phyloP scores from a whole-genome alignment of 2,113 vertebrate species.

The Cepphus grylle region DNA sequence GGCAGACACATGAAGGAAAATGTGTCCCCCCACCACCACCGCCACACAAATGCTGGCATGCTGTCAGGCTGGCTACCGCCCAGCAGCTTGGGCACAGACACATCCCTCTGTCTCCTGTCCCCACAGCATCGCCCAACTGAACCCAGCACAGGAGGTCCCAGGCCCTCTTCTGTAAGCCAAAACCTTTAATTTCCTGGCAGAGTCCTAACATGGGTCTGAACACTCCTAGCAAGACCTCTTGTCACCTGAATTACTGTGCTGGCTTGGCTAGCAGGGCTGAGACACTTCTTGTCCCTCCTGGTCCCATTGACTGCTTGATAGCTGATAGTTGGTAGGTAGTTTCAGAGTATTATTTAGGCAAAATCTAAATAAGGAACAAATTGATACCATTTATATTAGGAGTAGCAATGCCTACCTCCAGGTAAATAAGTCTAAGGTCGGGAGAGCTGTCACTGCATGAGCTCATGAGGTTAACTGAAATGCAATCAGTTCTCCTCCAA shows the following conservation, averaged over 20 bases:
- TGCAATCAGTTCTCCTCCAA: neutral
- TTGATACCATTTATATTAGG: neutral
- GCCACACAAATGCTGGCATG: accelerated
- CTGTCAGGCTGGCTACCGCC: accelerated
- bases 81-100: neutral
- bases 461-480: neutral
- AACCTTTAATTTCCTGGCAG: neutral
- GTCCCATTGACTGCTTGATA: neutral
- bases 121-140: neutral
- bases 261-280: neutral
- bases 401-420: neutral
- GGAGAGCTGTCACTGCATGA: neutral
- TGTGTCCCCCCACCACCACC: no score
- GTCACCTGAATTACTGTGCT: neutral
- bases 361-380: neutral
- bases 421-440: neutral
- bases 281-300: neutral
- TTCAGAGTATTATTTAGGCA: neutral
- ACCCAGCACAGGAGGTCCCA: neutral
- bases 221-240: neutral
- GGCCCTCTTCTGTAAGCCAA: neutral
- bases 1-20: neutral
- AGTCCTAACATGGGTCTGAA: neutral
- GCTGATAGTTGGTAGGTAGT: neutral
- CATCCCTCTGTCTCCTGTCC: neutral